Conservation (phyloP, 2,113 vertebrate genomes). For the Lonchura striata region DNA sequence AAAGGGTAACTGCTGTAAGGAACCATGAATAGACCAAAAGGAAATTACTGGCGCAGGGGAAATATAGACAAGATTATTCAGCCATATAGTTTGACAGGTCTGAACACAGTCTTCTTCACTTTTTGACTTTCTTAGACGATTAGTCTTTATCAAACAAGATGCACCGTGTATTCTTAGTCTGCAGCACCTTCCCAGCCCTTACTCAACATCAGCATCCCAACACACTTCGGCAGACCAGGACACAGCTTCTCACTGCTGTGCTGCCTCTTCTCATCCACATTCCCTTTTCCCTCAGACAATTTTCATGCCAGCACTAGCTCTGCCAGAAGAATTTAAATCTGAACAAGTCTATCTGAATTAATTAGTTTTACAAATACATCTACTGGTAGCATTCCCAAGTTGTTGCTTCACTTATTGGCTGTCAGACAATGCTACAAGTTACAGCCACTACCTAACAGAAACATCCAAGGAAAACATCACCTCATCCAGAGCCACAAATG, state of each 20-base stretch:
- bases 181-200: not conserved
- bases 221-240: rapidly evolving
- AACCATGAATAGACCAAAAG: not conserved
- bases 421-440: not conserved
- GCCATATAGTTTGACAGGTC: not conserved
- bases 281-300: not conserved
- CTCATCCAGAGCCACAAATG: not conserved
- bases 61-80: rapidly evolving
- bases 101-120: not conserved
- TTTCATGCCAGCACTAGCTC: not conserved
- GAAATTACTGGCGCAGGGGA: rapidly evolving
- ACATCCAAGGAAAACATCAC: not conserved
- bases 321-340: not conserved
- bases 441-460: not conserved
- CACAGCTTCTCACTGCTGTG: rapidly evolving
- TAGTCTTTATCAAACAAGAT: not conserved
- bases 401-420: not conserved
- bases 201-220: not conserved
- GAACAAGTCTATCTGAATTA: not conserved
- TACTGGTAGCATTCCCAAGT: not conserved
- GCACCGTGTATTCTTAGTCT: not conserved
- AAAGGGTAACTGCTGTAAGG: not conserved
- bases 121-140: not conserved
- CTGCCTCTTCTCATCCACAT: not conserved
- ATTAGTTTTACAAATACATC: conserved; percentile 3